Conservation (phyloP, 2,113 vertebrate genomes). For the Podarcis raffonei region DNA sequence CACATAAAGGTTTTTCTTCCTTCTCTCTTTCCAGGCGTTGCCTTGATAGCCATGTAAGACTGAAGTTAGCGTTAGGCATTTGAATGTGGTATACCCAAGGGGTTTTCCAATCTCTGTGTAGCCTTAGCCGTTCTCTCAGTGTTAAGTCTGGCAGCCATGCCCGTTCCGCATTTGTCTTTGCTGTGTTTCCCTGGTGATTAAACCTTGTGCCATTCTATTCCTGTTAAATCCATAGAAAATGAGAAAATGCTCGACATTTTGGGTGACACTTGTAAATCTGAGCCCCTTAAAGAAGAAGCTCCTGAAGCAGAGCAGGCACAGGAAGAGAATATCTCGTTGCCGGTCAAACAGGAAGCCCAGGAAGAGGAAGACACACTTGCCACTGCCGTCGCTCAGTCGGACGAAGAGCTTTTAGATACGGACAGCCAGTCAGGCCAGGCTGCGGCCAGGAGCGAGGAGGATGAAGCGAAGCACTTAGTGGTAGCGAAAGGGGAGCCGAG, state of each 20-base stretch:
- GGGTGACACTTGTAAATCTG: slow-evolving; percentile 98
- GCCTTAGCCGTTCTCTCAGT: slow-evolving; percentile 83
- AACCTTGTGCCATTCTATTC: slow-evolving; percentile 99
- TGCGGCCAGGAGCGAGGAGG: slow-evolving; percentile 66
- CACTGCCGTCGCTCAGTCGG: slow-evolving; percentile 67
- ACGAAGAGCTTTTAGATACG: slow-evolving; percentile 82
- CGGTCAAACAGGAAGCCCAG: slow-evolving; percentile 83
- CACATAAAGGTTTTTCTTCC: slow-evolving; percentile 9
- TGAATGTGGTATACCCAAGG: slow-evolving; percentile 60
- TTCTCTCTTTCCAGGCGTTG: slow-evolving; percentile 21
- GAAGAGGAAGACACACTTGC: slow-evolving; percentile 87
- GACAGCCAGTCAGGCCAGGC: slow-evolving; percentile 79
- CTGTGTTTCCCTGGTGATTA: slow-evolving; percentile 99
- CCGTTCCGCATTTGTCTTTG: slow-evolving; percentile 95
- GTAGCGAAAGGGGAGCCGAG: slow-evolving; percentile 84
- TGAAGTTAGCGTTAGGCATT: neutral
- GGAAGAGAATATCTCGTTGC: slow-evolving; percentile 84
- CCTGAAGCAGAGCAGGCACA: slow-evolving; percentile 85
- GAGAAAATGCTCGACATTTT: slow-evolving; percentile 98
- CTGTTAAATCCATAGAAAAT: slow-evolving; percentile 99
- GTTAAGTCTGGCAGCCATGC: slow-evolving; percentile 90
- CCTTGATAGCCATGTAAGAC: slow-evolving; percentile 11
- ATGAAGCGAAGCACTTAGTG: slow-evolving; percentile 77
- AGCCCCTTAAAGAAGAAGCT: slow-evolving; percentile 92
- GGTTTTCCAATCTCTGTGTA: slow-evolving; percentile 84